Conservation (phyloP, 2,113 vertebrate species). For the Stictonetta naevosa region DNA sequence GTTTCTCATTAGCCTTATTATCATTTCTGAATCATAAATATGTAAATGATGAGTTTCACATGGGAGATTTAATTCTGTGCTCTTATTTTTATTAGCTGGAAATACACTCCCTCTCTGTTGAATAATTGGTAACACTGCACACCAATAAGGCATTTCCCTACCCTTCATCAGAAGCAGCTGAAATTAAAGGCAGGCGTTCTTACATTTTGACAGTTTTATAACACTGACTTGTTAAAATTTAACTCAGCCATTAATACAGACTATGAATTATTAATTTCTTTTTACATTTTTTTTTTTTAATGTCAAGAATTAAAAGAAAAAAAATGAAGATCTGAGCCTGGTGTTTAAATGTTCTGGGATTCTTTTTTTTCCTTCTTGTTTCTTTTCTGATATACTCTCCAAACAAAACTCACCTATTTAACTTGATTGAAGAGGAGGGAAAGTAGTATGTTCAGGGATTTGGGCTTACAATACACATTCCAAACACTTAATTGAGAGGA, state of each 20-base stretch:
- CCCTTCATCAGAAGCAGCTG: slow-evolving; percentile 78
- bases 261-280: slow-evolving; percentile 80
- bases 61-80: slow-evolving; percentile 85
- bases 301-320: slow-evolving; percentile 43
- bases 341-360: slow-evolving; percentile 39
- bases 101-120: slow-evolving; percentile 81
- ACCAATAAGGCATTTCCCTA: slow-evolving; percentile 84
- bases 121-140: slow-evolving; percentile 90
- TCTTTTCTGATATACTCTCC: neutral
- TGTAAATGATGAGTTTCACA: slow-evolving; percentile 87
- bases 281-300: neutral
- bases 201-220: slow-evolving; percentile 82
- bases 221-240: slow-evolving; percentile 82
- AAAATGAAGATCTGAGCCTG: slow-evolving; percentile 46
- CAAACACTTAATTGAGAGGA: neutral
- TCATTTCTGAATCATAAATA: slow-evolving; percentile 88
- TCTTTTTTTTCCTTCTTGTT: neutral
- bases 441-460: neutral
- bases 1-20: slow-evolving; percentile 90
- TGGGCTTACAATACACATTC: neutral
- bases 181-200: slow-evolving; percentile 79
- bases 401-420: neutral
- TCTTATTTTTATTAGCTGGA: slow-evolving; percentile 89
- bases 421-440: neutral
- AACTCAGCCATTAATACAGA: slow-evolving; percentile 75